Evolutionary conservation across 2,888 invertebrate species (phyloP).

Genomic region (Drosophila testacea): DNA sequence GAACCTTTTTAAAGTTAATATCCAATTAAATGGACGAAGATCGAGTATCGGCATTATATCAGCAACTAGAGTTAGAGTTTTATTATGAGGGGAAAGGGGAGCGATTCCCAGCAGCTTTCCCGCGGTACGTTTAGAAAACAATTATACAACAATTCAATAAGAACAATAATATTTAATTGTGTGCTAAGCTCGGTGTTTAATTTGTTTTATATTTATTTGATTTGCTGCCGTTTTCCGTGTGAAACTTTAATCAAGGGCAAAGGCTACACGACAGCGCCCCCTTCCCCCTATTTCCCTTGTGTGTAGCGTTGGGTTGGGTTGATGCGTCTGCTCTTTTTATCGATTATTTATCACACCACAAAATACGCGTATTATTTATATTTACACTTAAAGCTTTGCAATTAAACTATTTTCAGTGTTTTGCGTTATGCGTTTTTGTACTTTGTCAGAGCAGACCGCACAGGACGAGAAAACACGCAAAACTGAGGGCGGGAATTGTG

Average conservation of each 20-base stretch:
- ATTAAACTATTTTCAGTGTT: conserved; percentile 42
- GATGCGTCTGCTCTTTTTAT: conserved; percentile 49
- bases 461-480: conserved; percentile 56
- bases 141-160: background rate
- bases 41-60: conserved; percentile 75
- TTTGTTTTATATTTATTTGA: conserved; percentile 7
- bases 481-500: conserved; percentile 63
- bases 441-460: conserved; percentile 37
- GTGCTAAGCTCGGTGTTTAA: conserved; percentile 1
- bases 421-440: conserved; percentile 21
- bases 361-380: conserved; percentile 4
- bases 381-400: conserved; percentile 12
- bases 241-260: conserved; percentile 51
- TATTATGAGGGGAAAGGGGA: background rate
- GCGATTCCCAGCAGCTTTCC: conserved; percentile 6
- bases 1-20: conserved; percentile 71
- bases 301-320: background rate
- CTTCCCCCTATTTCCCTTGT: conserved; percentile 10
- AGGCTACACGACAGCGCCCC: conserved; percentile 27
- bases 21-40: conserved; percentile 74
- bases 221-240: conserved; percentile 27
- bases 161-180: conserved; percentile 9
- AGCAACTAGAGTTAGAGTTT: conserved; percentile 13
- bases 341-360: conserved; percentile 66
- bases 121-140: background rate